Base-by-base conservation (phyloP, 1,140 invertebrate species). In the Acromyrmex charruanus region DNA sequence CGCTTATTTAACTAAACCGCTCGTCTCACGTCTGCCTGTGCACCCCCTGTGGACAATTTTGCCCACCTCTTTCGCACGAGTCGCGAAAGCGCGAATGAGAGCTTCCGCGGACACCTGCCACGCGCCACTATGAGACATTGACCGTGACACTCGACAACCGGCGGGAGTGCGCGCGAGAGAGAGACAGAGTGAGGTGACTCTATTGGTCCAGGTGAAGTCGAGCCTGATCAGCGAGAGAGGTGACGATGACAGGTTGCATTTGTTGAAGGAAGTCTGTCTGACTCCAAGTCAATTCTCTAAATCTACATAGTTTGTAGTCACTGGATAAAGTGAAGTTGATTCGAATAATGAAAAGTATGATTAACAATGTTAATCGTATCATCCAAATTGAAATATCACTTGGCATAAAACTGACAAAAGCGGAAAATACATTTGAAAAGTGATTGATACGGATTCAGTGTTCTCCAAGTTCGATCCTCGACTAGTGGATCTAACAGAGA, bases 121-220 rank as follows among this genome's bases (percentile, higher is more conserved):
- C 90, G 88, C 80, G 90, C 89, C 87, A 82, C 77, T 79, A 87
- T 77, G 68, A 91, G 89, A 91, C 87, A 91, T 90, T 91, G 90
- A 91, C 90, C 90, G 90, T 91, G 90, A 91, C 90, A 89, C 89
- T 90, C 91, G 90, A 75, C 87, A 87, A 85, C 85, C 85, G 58
- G 82, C 85, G 77, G 77, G 69, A 85, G 80, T 82, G 74, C 44
- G 85, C 49, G 77, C 53, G 77, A 71, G 71, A 10, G 71, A 10
- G 61, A 25, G 61, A 31, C 14, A 31, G 61, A 63, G 25, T 16
- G 9, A 65, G 16, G 71, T 28, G 18, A 77, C 69, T 69, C n/a
- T 18, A 7, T 25, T 44, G 66, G 65, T 69, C 18, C 63, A 39
- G 44, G n/a, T 55, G 31, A 68, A 16, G 53, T 82, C 18, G 53